Percentiles rank a stretch among this genome's conserved stretches.
phyloP scores from a whole-genome alignment of 2,797 vertebrate genomes.

The Graptemys geographica region DNA sequence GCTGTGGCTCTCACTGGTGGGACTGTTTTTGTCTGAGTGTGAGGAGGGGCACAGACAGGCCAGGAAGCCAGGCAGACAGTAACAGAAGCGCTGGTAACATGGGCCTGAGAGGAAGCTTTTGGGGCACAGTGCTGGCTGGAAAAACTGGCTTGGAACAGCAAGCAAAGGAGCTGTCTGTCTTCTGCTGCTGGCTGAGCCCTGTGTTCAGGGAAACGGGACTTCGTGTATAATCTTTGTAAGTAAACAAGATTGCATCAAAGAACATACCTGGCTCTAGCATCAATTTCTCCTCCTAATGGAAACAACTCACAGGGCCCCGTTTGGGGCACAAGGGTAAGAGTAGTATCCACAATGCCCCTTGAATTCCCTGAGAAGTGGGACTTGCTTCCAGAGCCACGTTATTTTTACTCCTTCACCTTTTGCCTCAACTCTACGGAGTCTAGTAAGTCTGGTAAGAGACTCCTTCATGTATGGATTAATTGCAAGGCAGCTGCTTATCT shows the following conservation, averaged over 20 bases:
- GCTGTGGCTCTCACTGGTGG: neutral
- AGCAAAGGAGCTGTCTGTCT: neutral
- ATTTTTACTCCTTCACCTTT: neutral
- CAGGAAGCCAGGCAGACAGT: neutral
- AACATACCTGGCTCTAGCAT: neutral
- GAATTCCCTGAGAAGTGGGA: neutral
- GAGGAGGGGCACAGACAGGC: neutral
- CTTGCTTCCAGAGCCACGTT: neutral
- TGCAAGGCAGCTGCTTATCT: neutral
- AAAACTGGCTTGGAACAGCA: neutral
- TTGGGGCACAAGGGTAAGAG: neutral
- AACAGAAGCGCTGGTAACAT: neutral
- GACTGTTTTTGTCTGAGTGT: neutral
- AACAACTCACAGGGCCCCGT: neutral
- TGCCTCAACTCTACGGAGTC: neutral
- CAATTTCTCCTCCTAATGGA: neutral
- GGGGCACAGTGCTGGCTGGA: neutral
- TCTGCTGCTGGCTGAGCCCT: neutral
- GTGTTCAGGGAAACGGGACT: neutral
- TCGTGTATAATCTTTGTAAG: neutral
- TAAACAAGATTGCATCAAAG: neutral
- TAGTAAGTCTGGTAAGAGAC: neutral
- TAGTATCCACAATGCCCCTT: neutral
- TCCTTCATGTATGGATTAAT: fast-evolving
- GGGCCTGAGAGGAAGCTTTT: neutral